A percentile compares a stretch with the other conserved stretches of the same genome.
phyloP scores from a whole-genome alignment of 2,888 invertebrate genomes.

The Augiades crinisus region DNA sequence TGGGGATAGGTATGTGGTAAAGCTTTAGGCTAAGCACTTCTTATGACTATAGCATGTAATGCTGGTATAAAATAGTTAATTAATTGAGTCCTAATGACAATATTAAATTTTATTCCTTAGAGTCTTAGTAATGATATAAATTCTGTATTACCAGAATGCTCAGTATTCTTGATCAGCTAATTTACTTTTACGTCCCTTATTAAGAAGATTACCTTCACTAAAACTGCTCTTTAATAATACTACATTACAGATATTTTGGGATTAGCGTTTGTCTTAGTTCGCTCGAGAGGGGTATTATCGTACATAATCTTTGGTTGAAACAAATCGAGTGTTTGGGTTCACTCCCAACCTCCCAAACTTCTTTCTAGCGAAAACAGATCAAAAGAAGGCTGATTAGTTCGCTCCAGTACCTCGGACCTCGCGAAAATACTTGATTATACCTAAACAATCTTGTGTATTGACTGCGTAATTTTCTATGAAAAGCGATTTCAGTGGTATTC shows the following conservation, averaged over 20 bases:
- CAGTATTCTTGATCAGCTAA: neutral
- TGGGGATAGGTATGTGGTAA: too few relatives aligned
- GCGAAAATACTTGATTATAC: neutral
- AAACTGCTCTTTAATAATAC: neutral
- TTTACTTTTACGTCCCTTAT: neutral
- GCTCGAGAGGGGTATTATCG: neutral
- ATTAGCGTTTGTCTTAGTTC: conserved; percentile 1
- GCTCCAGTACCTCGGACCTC: neutral
- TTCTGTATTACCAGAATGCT: too few relatives aligned
- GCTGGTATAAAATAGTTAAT: too few relatives aligned
- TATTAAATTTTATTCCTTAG: too few relatives aligned
- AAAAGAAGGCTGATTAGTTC: conserved; percentile 8
- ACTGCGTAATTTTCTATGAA: neutral
- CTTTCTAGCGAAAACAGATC: neutral
- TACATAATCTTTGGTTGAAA: neutral
- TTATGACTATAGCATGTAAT: too few relatives aligned
- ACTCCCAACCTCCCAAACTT: neutral
- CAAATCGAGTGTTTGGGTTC: neutral
- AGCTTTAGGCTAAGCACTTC: too few relatives aligned
- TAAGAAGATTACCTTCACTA: neutral
- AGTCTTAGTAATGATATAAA: too few relatives aligned
- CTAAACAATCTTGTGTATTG: neutral
- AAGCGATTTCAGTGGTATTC: conserved; percentile 3
- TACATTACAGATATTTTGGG: neutral
- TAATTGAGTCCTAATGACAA: too few relatives aligned